Evolutionary conservation across 1,140 invertebrate species (phyloP), one percentile per base, ranked within the genome.

Genomic region (Trichogramma pretiosum): DNA sequence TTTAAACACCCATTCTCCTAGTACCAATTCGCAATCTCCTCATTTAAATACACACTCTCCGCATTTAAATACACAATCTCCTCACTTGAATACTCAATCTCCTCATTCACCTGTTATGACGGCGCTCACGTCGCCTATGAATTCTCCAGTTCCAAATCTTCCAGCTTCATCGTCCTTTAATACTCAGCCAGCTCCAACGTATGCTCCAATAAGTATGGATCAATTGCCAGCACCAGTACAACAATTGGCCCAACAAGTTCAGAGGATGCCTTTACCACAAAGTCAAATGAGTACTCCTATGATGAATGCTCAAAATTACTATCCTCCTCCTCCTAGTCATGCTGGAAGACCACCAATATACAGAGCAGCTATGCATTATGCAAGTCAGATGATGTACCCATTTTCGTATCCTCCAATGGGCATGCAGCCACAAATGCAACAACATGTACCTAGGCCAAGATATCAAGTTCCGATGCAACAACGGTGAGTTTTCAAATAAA

Each of bases 171-270:
- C 57, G 26, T 21, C 53, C 3, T 28, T 50, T 13, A 23, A 40
- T 8, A 44, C 19, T 9, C 16, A 32, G 26, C 21, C 45, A 1
- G 60, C 65, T 19, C 54, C 61, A 17, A 57, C 63, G 39, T 61
- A 67, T 28, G 57, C 66, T 0, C 67, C 68, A 1, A 62, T 68
- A 10, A 71, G 66, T 53, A 63, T 70, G 14, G 68, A 72, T 13
- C 68, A 72, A 46, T 46, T 72, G 28, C 66, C 71, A n/a, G 68
- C 67, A n/a, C 70, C 69, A 0, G 70, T 74, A 3, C 71, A 74
- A 44, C 73, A 75, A 47, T 50, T 74, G n/a, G 71, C 67, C 2
- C 73, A 74, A 45, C 72, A 74, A 52, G 72, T 73, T 7, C 72
- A 74, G 45, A 62, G 71, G 36, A 67, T 73, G 65, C 70, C 70